phyloP scores from a whole-genome alignment of 2,888 invertebrate genomes.

The Nysson spinosus region DNA sequence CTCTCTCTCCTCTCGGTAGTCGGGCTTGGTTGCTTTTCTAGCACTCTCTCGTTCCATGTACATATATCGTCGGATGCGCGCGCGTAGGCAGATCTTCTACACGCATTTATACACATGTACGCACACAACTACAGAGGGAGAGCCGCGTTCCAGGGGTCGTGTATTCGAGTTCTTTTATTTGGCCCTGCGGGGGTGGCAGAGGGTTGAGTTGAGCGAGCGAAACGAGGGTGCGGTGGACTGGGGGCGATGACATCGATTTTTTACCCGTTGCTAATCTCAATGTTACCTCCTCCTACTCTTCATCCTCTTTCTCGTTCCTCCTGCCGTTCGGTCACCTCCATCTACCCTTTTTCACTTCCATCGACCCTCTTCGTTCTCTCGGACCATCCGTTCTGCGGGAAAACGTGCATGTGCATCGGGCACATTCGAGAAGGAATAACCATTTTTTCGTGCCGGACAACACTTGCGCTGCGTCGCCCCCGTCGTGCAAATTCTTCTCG shows the following conservation, averaged over 20 bases:
- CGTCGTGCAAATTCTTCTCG: slow-evolving; percentile 47
- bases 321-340: slow-evolving; percentile 46
- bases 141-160: slow-evolving; percentile 57
- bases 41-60: slow-evolving; percentile 45
- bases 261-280: slow-evolving; percentile 76
- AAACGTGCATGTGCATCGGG: slow-evolving; percentile 69
- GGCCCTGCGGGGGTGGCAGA: slow-evolving; percentile 68
- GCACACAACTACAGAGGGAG: slow-evolving; percentile 20
- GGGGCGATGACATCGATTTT: slow-evolving; percentile 77
- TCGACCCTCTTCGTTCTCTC: slow-evolving; percentile 28
- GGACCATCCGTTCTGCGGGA: slow-evolving; percentile 66
- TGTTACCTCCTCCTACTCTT: slow-evolving; percentile 62
- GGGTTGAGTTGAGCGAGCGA: slow-evolving; percentile 62
- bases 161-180: slow-evolving; percentile 74
- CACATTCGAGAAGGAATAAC: slow-evolving; percentile 71
- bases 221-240: slow-evolving; percentile 63
- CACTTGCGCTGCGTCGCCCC: slow-evolving; percentile 62
- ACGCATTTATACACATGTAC: not conserved
- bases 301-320: slow-evolving; percentile 30
- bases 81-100: slow-evolving; percentile 15
- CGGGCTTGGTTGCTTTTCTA: slow-evolving; percentile 51
- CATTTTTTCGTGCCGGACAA: slow-evolving; percentile 69
- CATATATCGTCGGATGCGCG: slow-evolving; percentile 36
- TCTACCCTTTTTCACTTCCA: slow-evolving; percentile 25
- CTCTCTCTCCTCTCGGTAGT: slow-evolving; percentile 23